These are phyloP conservation scores for Pseudachorutes palmiensis DNA, from an alignment of 1,140 invertebrate genomes.

Conservation along the genomic window DNA sequence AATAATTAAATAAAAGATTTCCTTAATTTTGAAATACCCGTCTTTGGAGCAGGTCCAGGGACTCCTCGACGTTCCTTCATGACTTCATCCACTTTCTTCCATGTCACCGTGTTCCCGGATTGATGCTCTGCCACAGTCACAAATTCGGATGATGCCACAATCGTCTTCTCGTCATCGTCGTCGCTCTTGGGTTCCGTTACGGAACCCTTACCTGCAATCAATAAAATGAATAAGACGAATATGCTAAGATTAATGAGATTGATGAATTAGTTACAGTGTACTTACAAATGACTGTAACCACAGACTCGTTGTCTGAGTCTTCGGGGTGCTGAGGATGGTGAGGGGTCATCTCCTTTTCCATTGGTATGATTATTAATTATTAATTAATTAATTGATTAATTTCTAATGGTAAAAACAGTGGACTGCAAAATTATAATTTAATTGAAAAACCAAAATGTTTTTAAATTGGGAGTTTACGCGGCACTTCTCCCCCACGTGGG, in stretches of 20 bases:
- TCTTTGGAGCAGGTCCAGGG: not conserved
- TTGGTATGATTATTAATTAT: too few relatives aligned
- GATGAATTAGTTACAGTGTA: not conserved
- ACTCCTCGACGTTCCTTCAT: not conserved
- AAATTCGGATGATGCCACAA: not conserved
- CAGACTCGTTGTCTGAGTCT: not conserved
- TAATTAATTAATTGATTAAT: too few relatives aligned
- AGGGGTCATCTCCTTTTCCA: too few relatives aligned
- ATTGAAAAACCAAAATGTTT: too few relatives aligned
- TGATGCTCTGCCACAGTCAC: not conserved
- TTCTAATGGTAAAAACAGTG: too few relatives aligned
- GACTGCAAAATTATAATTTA: too few relatives aligned
- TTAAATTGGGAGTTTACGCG: too few relatives aligned
- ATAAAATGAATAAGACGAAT: not conserved
- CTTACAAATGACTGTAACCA: not conserved
- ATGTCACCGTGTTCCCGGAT: not conserved
- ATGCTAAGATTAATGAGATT: not conserved
- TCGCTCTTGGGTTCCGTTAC: not conserved
- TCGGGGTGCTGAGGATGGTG: too few relatives aligned
- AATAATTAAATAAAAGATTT: not conserved
- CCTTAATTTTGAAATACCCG: not conserved
- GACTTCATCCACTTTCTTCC: not conserved
- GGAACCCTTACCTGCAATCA: not conserved
- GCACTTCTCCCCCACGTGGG: too few relatives aligned
- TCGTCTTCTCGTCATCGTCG: not conserved